Evolutionary conservation across 2,113 vertebrate genomes (phyloP).

Genomic region (Acrocephalus kingi): DNA sequence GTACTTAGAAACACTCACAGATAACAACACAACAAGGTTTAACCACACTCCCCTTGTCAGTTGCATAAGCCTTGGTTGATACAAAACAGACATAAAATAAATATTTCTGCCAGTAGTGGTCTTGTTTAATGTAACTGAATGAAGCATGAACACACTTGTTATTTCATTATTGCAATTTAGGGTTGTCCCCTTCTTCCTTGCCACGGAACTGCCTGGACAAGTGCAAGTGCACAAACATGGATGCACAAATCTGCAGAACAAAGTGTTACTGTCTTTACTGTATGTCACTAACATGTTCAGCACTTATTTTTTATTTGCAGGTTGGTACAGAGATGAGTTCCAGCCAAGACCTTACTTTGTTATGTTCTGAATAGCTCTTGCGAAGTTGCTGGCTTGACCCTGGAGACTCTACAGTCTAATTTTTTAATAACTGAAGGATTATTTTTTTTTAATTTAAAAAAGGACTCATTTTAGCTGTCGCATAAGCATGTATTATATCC

Average conservation of each 20-base stretch:
- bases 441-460: slow-evolving; percentile 10
- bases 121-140: neutral
- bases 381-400: slow-evolving; percentile 4
- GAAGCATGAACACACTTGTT: neutral
- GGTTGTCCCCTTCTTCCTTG: neutral
- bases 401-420: neutral
- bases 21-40: neutral
- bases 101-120: neutral
- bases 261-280: neutral
- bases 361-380: neutral
- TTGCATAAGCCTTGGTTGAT: neutral
- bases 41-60: neutral
- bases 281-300: neutral
- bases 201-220: neutral
- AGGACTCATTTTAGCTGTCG: neutral
- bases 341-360: neutral
- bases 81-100: neutral
- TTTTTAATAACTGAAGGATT: slow-evolving; percentile 40
- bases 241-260: neutral
- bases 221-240: fast-evolving
- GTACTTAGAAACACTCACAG: neutral
- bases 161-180: neutral
- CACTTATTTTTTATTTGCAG: neutral
- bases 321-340: neutral
- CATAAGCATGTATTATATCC: slow-evolving; percentile 29